Conservation (phyloP, 2,113 vertebrate species). For the Coptodon bakossiorum region DNA sequence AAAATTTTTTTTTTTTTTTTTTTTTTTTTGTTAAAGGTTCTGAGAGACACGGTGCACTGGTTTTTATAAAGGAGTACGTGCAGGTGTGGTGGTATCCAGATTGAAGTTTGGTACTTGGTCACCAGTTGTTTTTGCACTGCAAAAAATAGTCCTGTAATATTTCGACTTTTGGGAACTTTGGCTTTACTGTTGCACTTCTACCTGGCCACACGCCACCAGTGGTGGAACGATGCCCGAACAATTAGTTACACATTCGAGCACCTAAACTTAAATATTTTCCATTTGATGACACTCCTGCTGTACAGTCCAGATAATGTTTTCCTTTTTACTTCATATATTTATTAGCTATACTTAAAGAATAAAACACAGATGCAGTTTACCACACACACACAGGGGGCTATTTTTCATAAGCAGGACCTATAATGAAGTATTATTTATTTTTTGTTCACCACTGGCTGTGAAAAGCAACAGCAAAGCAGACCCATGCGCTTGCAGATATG, state of each 20-base stretch:
- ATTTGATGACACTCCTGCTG: background rate
- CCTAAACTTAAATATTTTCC: background rate
- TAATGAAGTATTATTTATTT: background rate
- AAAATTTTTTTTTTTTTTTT: too few species aligned
- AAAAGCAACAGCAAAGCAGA: background rate
- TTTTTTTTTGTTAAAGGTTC: background rate
- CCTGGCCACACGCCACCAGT: background rate
- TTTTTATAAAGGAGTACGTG: background rate
- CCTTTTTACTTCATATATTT: background rate
- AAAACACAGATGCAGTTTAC: background rate
- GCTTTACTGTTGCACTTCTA: conserved; percentile 27
- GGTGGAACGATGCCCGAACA: background rate
- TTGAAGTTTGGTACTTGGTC: background rate
- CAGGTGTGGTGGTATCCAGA: background rate
- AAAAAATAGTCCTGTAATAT: background rate
- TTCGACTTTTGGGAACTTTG: background rate
- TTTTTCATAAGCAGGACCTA: background rate
- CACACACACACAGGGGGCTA: background rate
- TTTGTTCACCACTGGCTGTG: background rate
- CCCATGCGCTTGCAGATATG: background rate
- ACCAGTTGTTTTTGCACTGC: background rate
- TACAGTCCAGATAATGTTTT: background rate
- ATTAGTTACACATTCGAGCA: background rate
- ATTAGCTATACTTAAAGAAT: background rate
- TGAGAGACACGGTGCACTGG: background rate